Percentiles rank a stretch among this genome's conserved stretches.
These are phyloP conservation scores for Benitochromis conjunctus DNA, from an alignment of 2,113 vertebrate genomes.

Conservation along the genomic window DNA sequence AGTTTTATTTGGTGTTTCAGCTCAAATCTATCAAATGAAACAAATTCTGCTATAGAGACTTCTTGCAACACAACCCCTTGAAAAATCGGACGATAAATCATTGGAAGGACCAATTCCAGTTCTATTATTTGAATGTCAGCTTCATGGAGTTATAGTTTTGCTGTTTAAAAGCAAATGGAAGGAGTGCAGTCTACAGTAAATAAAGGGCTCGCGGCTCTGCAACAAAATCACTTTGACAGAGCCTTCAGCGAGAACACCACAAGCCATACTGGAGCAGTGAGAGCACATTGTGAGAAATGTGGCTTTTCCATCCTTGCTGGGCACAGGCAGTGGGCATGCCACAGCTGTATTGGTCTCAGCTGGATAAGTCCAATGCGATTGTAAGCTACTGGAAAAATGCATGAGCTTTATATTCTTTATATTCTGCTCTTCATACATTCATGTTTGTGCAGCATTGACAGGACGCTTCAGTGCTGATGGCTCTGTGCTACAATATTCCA, in stretches of 20 bases:
- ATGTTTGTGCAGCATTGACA: background rate
- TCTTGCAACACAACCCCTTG: background rate
- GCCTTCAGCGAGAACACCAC: background rate
- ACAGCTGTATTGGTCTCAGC: constrained; percentile 35
- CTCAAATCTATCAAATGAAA: background rate
- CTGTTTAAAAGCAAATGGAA: background rate
- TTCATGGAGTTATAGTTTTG: background rate
- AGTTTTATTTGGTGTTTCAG: background rate
- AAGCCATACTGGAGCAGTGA: background rate
- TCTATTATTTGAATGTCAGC: constrained; percentile 1
- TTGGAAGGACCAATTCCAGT: background rate
- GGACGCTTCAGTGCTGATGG: background rate
- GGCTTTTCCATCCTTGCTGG: background rate
- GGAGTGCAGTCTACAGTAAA: background rate
- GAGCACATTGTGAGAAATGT: constrained; percentile 1
- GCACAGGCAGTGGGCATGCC: background rate
- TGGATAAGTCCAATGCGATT: constrained; percentile 20
- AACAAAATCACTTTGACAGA: constrained; percentile 1
- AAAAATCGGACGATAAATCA: background rate
- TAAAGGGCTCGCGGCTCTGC: background rate
- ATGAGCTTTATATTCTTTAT: constrained; percentile 3
- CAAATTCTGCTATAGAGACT: background rate
- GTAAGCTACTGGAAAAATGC: constrained; percentile 14
- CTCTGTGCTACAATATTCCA: background rate
- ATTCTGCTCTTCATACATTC: background rate